Percentiles rank a stretch among this genome's conserved stretches.
Conservation (phyloP, 1,140 invertebrate species). For the Rhyzopertha dominica region DNA sequence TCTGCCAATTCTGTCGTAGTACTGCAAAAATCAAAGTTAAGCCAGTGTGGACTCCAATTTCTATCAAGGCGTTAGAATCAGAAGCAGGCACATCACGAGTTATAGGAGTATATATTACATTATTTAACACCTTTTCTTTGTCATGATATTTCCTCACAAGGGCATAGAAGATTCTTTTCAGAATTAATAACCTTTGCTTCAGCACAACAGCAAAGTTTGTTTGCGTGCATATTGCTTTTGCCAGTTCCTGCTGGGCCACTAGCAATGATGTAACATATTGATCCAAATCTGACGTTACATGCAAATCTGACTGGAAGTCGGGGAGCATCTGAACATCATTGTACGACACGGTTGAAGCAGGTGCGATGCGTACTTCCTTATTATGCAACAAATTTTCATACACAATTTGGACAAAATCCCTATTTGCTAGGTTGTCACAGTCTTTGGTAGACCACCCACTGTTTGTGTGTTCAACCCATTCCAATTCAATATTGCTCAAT, state of each 20-base stretch:
- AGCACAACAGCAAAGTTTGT: constrained; percentile 54
- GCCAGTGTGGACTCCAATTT: constrained; percentile 61
- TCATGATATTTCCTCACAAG: constrained; percentile 54
- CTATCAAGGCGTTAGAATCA: constrained; percentile 57
- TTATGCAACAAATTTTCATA: constrained; percentile 54
- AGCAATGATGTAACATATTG: constrained; percentile 51
- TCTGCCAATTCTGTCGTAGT: constrained; percentile 57
- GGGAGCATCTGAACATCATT: constrained; percentile 45
- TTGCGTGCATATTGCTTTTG: constrained; percentile 51
- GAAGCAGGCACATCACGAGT: constrained; percentile 8
- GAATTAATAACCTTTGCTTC: constrained; percentile 53
- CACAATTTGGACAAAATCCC: constrained; percentile 51
- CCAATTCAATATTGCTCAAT: constrained; percentile 42
- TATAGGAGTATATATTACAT: constrained; percentile 3
- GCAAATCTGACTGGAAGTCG: constrained; percentile 48
- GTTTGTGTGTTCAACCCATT: constrained; percentile 57
- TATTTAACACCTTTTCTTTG: constrained; percentile 46
- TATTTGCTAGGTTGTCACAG: constrained; percentile 52
- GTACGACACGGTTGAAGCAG: constrained; percentile 29
- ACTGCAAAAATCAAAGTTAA: constrained; percentile 59
- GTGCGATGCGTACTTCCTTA: constrained; percentile 47
- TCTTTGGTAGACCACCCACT: constrained; percentile 55
- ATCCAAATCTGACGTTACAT: constrained; percentile 50
- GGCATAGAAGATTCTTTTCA: constrained; percentile 59
- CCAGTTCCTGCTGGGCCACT: constrained; percentile 52